These are phyloP conservation scores for Heliconius melpomene DNA, from an alignment of 1,140 invertebrate species.

Conservation along the genomic window DNA sequence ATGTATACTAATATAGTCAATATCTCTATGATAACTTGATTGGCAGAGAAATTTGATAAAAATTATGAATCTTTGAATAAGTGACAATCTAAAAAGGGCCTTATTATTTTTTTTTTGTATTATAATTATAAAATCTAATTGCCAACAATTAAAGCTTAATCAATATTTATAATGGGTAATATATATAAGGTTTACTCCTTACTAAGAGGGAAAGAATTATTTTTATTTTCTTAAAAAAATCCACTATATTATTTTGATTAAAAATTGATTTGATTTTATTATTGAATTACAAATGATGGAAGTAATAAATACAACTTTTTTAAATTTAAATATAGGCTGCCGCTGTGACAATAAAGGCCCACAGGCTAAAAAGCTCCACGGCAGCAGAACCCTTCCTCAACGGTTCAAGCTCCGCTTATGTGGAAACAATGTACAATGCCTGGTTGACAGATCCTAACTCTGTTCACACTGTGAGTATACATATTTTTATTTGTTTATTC, in stretches of 20 bases:
- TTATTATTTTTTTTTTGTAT: no score
- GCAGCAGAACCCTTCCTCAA: constrained; percentile 95
- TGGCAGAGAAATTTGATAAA: neutral
- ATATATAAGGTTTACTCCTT: no score
- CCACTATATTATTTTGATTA: no score
- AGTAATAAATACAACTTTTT: neutral
- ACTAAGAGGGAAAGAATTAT: no score
- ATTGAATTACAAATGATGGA: neutral
- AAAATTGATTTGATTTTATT: no score
- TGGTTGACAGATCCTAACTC: constrained; percentile 97
- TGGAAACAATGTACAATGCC: constrained; percentile 99
- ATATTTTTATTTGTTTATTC: neutral
- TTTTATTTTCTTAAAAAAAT: no score
- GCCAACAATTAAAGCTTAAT: no score
- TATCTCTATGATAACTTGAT: neutral
- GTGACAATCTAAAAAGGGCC: no score
- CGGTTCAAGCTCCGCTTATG: constrained; percentile 96
- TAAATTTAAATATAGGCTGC: constrained; percentile 48
- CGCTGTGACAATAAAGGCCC: constrained; percentile 65
- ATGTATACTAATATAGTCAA: neutral
- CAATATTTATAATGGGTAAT: no score
- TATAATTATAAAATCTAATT: no score
- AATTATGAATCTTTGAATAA: no score
- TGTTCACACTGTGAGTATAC: constrained; percentile 93
- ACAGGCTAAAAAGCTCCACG: constrained; percentile 82